phyloP scores from a whole-genome alignment of 2,113 vertebrate genomes.

The Lichenostomus cassidix region DNA sequence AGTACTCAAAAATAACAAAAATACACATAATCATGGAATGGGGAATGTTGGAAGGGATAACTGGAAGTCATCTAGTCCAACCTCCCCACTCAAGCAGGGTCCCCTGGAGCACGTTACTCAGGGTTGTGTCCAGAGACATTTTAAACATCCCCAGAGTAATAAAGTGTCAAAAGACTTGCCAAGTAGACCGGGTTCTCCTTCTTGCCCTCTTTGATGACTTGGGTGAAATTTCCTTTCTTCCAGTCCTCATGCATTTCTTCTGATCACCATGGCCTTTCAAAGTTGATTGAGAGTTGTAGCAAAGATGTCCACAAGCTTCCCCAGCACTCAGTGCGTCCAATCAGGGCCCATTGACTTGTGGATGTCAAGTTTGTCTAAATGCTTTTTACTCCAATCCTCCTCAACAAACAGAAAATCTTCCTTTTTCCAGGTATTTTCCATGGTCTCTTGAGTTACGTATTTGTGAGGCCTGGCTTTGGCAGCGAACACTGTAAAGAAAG shows the following conservation, averaged over 20 bases:
- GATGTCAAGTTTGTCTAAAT: not conserved
- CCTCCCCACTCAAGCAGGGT: not conserved
- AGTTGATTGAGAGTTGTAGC: not conserved
- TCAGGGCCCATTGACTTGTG: fast-evolving
- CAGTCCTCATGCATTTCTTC: not conserved
- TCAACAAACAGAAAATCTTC: not conserved
- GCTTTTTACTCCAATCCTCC: not conserved
- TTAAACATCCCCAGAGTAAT: not conserved
- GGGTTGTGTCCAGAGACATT: not conserved
- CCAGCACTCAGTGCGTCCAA: not conserved
- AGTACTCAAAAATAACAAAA: not conserved
- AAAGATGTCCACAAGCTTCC: not conserved
- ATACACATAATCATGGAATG: not conserved
- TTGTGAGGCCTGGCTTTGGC: not conserved
- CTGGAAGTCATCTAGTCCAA: not conserved
- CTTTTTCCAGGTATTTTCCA: not conserved
- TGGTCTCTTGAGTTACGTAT: not conserved
- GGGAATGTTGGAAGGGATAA: not conserved
- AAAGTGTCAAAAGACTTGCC: not conserved
- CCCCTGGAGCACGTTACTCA: not conserved
- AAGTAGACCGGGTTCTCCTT: not conserved
- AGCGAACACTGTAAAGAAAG: not conserved
- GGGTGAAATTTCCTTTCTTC: not conserved
- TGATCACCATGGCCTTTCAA: not conserved
- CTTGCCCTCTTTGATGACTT: not conserved